Base-by-base conservation (phyloP, 2,888 invertebrate genomes). In the Polia nebulosa region DNA sequence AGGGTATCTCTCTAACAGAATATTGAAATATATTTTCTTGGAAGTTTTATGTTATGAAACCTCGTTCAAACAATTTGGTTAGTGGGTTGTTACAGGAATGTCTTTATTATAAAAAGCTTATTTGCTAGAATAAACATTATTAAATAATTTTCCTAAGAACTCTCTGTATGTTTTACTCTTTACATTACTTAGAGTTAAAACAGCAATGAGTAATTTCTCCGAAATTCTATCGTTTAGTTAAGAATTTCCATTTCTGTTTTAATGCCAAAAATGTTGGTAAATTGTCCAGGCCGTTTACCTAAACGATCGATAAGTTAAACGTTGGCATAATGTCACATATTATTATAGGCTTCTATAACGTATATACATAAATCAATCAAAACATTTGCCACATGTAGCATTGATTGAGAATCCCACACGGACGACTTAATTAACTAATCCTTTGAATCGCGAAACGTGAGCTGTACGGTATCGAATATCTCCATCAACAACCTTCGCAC, bases 361-460 rank as follows among this genome's bases (percentile, higher is more conserved):
- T 45, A 71, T 39, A 15, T 25, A 57, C 7, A 9, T 32, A 56
- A 67, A 75, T 62, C 32, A 70, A 71, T 49, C 25, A 57, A 70
- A 70, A 62, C 27, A 34, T 47, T 51, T 45, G n/a, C 76, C 61
- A 76, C 60, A 70, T 66, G 52, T 69, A 64, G 11, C 57, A 75
- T 68, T 65, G 70, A 78, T 81, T 57, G 53, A 44, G 58, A 77
- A 76, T 62, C 68, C 68, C 76, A 74, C 69, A 76, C 70, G 65
- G 36, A 72, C 52, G 55, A 69, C 59, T 80, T 78, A 78, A 85
- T 86, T 82, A 84, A 77, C 58, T 68, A 76, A 81, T 78, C 80
- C 79, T 75, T 82, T 84, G 81, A 81, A 82, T 79, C 74, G 72
- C 63, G 79, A 81, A 85, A 83, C 82, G 76, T 77, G 80, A 78